Conservation (phyloP, 2,888 invertebrate species). For the Linnaemya vulpina region DNA sequence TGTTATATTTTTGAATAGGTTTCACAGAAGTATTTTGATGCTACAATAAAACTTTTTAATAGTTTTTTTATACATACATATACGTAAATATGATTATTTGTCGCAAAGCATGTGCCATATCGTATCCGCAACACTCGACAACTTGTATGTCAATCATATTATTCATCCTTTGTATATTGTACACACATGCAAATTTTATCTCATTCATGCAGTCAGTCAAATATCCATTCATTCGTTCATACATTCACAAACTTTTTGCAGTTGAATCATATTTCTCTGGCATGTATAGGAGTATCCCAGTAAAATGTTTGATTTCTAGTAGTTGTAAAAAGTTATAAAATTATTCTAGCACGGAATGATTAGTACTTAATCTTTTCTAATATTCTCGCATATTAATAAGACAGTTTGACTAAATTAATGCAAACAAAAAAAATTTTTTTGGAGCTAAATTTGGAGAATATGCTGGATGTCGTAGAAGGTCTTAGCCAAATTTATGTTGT, state of each 20-base stretch:
- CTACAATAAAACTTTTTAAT: constrained; percentile 34
- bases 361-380: too few species aligned
- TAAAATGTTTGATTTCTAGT: too few species aligned
- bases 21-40: constrained; percentile 46
- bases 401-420: too few species aligned
- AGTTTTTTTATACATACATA: background rate
- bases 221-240: constrained; percentile 42
- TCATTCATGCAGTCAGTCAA: constrained; percentile 68
- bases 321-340: too few species aligned
- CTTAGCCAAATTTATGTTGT: too few species aligned
- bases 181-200: constrained; percentile 65
- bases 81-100: constrained; percentile 65
- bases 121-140: constrained; percentile 72
- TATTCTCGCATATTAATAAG: too few species aligned
- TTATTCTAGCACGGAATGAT: too few species aligned
- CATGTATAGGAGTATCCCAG: background rate
- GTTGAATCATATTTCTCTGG: constrained; percentile 43
- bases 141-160: constrained; percentile 71
- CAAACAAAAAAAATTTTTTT: too few species aligned
- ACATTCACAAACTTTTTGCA: constrained; percentile 35
- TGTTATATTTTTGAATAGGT: constrained; percentile 19
- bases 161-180: constrained; percentile 57
- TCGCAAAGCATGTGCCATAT: constrained; percentile 69
- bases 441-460: too few species aligned
- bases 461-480: too few species aligned